A percentile compares a stretch with the other conserved stretches of the same genome.
phyloP scores from a whole-genome alignment of 1,140 invertebrate species.

The Wiebesia pumilae region DNA sequence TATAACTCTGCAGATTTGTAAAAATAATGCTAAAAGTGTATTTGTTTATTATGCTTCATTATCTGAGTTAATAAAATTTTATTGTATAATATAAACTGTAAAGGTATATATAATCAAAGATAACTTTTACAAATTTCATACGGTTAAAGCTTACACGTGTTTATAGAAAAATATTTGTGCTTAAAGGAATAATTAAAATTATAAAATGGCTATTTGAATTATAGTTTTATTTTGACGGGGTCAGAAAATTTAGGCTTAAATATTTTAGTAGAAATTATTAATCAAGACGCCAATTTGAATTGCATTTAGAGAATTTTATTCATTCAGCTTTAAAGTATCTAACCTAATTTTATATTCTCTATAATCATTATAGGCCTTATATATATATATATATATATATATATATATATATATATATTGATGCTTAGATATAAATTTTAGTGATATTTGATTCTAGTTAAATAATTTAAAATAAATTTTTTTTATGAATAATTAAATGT shows the following conservation, averaged over 20 bases:
- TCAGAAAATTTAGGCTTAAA: not conserved
- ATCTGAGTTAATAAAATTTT: not conserved
- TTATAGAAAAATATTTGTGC: too few species aligned
- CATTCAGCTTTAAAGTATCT: not conserved
- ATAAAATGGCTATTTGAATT: not conserved
- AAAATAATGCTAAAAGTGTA: not conserved
- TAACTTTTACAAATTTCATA: too few species aligned
- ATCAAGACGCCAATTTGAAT: not conserved
- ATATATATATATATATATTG: not conserved
- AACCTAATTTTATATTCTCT: not conserved
- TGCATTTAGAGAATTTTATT: slow-evolving; percentile 18
- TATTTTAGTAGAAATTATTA: not conserved
- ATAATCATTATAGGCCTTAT: not conserved
- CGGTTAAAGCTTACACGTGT: too few species aligned
- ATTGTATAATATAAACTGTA: not conserved
- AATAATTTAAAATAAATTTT: too few species aligned
- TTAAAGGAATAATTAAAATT: not conserved
- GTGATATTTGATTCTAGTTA: too few species aligned
- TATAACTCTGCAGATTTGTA: not conserved
- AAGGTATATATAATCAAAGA: not conserved
- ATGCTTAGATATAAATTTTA: too few species aligned
- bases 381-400: not conserved
- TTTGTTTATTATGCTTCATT: not conserved
- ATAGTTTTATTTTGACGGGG: not conserved
- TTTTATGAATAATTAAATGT: too few species aligned